phyloP scores from a whole-genome alignment of 2,113 vertebrate species.

The Isurus oxyrinchus region DNA sequence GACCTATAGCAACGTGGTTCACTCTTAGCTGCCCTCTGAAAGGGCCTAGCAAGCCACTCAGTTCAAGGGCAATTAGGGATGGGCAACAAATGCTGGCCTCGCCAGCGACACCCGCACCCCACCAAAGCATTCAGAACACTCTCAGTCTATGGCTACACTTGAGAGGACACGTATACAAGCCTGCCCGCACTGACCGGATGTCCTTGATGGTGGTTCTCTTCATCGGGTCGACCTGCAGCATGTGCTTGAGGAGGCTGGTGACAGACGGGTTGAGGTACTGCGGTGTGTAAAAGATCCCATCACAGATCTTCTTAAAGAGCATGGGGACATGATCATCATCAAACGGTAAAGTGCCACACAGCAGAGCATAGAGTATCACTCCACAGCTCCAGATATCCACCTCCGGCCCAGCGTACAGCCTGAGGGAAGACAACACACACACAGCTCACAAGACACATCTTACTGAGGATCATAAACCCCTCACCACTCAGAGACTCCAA shows the following conservation, averaged over 20 bases:
- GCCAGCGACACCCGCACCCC: too few relatives aligned
- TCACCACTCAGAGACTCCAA: not conserved
- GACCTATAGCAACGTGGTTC: too few relatives aligned
- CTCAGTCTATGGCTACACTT: too few relatives aligned
- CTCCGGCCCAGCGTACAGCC: constrained; percentile 92
- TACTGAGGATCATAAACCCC: too few relatives aligned
- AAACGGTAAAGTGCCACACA: constrained; percentile 93
- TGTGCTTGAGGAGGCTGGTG: constrained; percentile 86
- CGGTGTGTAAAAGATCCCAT: constrained; percentile 95
- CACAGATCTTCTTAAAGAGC: constrained; percentile 98
- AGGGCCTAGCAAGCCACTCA: too few relatives aligned
- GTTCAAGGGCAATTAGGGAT: too few relatives aligned
- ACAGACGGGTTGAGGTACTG: constrained; percentile 89
- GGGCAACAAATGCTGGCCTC: too few relatives aligned
- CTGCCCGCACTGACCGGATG: constrained; percentile 68
- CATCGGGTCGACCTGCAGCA: constrained; percentile 98
- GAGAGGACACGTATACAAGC: not conserved
- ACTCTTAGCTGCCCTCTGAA: too few relatives aligned
- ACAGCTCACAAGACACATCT: not conserved
- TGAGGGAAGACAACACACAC: constrained; percentile 45
- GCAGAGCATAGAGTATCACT: constrained; percentile 90
- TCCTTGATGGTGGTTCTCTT: constrained; percentile 96
- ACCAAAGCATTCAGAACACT: too few relatives aligned
- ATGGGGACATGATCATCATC: constrained; percentile 98
- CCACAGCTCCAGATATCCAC: constrained; percentile 99